Evolutionary conservation across 1,140 invertebrate genomes (phyloP).

Genomic region (Dreissena rostriformis): DNA sequence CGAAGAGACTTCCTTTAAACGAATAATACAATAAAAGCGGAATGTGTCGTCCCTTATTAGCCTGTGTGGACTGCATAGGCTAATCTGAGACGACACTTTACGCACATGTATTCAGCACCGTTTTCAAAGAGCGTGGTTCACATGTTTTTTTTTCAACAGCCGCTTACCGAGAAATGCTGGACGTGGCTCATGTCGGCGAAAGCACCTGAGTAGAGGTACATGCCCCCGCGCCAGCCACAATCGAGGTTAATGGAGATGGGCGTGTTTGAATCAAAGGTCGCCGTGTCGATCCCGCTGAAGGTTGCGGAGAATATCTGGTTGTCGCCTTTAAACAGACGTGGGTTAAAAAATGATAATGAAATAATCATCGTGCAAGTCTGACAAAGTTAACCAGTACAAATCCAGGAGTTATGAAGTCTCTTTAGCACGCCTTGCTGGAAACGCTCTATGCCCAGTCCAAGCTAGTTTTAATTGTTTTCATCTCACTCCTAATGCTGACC

Average conservation of each 20-base stretch:
- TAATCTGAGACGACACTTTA: too few relatives aligned
- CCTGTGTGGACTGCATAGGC: too few relatives aligned
- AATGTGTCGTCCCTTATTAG: too few relatives aligned
- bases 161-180: constrained; percentile 20
- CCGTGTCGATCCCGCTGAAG: not conserved
- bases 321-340: too few relatives aligned
- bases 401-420: not conserved
- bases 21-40: too few relatives aligned
- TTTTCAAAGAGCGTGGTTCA: too few relatives aligned
- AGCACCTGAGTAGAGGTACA: not conserved
- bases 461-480: constrained; percentile 12
- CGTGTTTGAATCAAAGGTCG: not conserved
- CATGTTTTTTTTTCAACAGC: too few relatives aligned
- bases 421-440: not conserved
- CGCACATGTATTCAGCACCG: too few relatives aligned
- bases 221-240: not conserved
- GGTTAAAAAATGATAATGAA: too few relatives aligned
- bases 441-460: constrained; percentile 14
- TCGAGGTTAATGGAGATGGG: not conserved
- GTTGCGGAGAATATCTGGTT: not conserved
- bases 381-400: constrained; percentile 16
- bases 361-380: too few relatives aligned
- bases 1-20: too few relatives aligned
- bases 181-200: constrained; percentile 12
- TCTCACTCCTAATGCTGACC: not conserved